These are phyloP conservation scores for Volucella bombylans DNA, from an alignment of 2,888 invertebrate genomes.

Conservation along the genomic window DNA sequence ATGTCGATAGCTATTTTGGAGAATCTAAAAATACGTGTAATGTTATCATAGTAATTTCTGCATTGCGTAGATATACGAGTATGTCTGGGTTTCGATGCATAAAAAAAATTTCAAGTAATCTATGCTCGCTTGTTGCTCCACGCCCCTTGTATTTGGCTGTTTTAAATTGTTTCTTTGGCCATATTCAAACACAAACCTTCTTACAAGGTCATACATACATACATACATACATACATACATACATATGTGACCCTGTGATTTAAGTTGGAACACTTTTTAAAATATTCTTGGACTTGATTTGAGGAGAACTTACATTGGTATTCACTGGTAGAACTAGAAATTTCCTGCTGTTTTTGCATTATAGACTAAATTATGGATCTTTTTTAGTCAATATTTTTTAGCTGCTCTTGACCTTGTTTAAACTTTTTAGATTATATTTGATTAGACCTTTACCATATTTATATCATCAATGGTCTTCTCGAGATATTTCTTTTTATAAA, in stretches of 20 bases:
- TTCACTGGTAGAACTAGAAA: background rate
- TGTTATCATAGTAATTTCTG: background rate
- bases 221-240: too few species aligned
- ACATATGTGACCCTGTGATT: background rate
- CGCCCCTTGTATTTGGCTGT: background rate
- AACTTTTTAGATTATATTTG: background rate
- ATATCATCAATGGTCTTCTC: background rate
- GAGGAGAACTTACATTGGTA: too few species aligned
- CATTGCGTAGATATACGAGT: background rate
- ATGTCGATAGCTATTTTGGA: background rate
- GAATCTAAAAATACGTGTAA: background rate
- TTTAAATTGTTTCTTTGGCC: background rate
- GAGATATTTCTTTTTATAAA: constrained; percentile 1
- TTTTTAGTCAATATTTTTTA: too few species aligned
- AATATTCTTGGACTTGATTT: background rate
- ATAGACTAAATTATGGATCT: background rate
- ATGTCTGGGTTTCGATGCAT: too few species aligned
- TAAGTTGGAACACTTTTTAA: constrained; percentile 1
- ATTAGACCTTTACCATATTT: background rate
- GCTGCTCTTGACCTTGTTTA: too few species aligned
- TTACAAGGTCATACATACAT: background rate
- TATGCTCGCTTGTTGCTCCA: background rate
- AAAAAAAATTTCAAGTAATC: background rate
- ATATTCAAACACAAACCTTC: constrained; percentile 11
- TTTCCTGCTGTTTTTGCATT: background rate